Evolutionary conservation across 2,797 vertebrate species (phyloP), one percentile per base, ranked within the genome.

Genomic region (Microctenopoma lineatum): DNA sequence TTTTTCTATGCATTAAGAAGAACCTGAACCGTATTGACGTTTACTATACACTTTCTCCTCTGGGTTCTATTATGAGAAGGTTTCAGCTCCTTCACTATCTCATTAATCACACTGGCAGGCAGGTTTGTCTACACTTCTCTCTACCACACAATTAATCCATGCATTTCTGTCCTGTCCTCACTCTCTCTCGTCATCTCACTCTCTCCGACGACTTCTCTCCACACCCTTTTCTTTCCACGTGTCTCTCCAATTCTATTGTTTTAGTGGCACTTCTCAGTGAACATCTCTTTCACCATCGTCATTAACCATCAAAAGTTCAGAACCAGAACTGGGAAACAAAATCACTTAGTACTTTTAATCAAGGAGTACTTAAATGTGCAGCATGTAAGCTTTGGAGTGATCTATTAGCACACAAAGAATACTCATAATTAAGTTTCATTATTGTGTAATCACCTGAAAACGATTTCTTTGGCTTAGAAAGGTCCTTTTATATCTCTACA

Each of bases 21-120:
- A 61, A 55, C 54, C 46, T 8, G 69, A 7, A 41, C 67, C 53
- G 27, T 34, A 66, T 25, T 56, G 77, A 73, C 70, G 71, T 54
- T 56, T 59, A 41, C 27, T 71, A 41, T 7, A 70, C 81, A 73
- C 42, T 69, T 69, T 64, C 29, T 46, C 15, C 41, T 0, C 0
- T 21, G 51, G 39, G 12, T 29, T 63, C 18, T 34, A 57, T 58
- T 32, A 38, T 9, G 21, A 25, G 27, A 54, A 75, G 34, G 6
- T 46, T 77, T 10, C 5, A 9, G 55, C 42, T 15, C 26, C 39
- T 78, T 38, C 60, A 16, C 46, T 0, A 1, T 70, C 65, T 76
- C 86, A 85, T 90, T 87, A 83, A 87, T 88, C 86, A 87, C 64
- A 5, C 14, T n/a, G 71, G 63, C 73, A 76, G 77, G 0, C 16